phyloP scores from a whole-genome alignment of 1,140 invertebrate species.

The Laupala kohalensis region DNA sequence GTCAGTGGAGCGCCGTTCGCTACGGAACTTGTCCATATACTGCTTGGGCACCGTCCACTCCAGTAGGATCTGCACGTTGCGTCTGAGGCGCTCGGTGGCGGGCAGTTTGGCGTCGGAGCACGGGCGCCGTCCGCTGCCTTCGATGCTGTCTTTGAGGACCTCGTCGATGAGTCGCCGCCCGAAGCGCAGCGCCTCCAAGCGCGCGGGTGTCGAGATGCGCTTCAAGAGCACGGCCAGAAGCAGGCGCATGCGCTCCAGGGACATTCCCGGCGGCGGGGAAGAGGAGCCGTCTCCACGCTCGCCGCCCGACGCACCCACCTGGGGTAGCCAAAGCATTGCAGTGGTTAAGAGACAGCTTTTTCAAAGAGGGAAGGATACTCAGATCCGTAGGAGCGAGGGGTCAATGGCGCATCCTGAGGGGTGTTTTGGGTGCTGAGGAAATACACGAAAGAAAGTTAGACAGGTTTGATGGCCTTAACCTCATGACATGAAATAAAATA shows the following conservation, averaged over 20 bases:
- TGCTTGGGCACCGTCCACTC: slow-evolving; percentile 67
- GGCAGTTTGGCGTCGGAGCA: slow-evolving; percentile 35
- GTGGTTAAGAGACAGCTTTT: too few relatives aligned
- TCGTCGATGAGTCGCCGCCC: slow-evolving; percentile 72
- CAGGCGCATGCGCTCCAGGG: slow-evolving; percentile 58
- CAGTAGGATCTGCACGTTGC: slow-evolving; percentile 60
- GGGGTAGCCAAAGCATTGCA: too few relatives aligned
- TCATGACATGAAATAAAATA: too few relatives aligned
- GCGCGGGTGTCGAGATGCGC: slow-evolving; percentile 63
- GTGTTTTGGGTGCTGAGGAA: too few relatives aligned
- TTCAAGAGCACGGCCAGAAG: slow-evolving; percentile 64
- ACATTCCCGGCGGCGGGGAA: slow-evolving; percentile 31
- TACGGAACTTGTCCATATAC: slow-evolving; percentile 59
- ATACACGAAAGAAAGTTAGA: too few relatives aligned
- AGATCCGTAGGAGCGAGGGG: too few relatives aligned
- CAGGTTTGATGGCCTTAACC: too few relatives aligned
- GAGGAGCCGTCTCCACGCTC: neutral
- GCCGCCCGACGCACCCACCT: too few relatives aligned
- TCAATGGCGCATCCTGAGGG: too few relatives aligned
- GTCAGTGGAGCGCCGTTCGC: slow-evolving; percentile 56
- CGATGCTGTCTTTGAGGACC: slow-evolving; percentile 60
- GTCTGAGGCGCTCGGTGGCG: slow-evolving; percentile 45
- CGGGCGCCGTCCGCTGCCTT: slow-evolving; percentile 52
- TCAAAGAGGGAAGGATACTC: too few relatives aligned
- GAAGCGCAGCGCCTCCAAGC: slow-evolving; percentile 59